Base-by-base conservation (phyloP, 2,797 vertebrate species). In the Sphenopsis melanotis region DNA sequence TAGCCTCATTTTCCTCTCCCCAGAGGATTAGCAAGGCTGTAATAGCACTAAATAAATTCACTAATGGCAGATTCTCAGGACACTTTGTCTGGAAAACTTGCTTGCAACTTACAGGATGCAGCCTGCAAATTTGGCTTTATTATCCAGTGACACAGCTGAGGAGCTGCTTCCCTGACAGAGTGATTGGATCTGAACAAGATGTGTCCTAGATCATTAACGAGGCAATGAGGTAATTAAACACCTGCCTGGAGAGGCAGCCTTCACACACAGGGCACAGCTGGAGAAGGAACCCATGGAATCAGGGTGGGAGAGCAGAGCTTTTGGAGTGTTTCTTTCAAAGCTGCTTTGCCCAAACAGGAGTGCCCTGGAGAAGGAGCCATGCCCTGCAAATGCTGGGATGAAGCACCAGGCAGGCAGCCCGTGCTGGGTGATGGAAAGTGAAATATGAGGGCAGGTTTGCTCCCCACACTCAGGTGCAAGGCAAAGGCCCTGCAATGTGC, bases 11-110 rank as follows among this genome's bases (percentile, higher is more conserved):
- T 92, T 93, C 89, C 87, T 93, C 59, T 87, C 85, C 83, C 80
- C 91, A 82, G 85, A 95, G 87, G 65, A 87, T 90, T 69, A 81
- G 87, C 94, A 53, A 89, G 91, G 91, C 82, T 96, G 61, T 91
- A 94, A 93, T 91, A 88, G 94, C 77, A 29, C 63, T 7, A 52
- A 89, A 87, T 82, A 81, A 91, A 94, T 69, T 15, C 84, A 32
- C 84, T 76, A 75, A 90, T 92, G 29, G 94, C 87, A 86, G 76
- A 89, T 91, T 94, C 92, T 91, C 87, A 72, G 30, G 80, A 90
- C 76, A 66, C 82, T 92, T 90, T 77, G 84, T 89, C 94, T 95
- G 92, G 90, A 93, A 91, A 93, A 59, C 82, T 93, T 76, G 79
- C 65, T 78, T 74, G 5, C 49, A 93, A 61, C 88, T 93, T 61